Percentiles rank a stretch among this genome's conserved stretches.
phyloP scores from a whole-genome alignment of 1,140 invertebrate genomes.

The Cephus cinctus region DNA sequence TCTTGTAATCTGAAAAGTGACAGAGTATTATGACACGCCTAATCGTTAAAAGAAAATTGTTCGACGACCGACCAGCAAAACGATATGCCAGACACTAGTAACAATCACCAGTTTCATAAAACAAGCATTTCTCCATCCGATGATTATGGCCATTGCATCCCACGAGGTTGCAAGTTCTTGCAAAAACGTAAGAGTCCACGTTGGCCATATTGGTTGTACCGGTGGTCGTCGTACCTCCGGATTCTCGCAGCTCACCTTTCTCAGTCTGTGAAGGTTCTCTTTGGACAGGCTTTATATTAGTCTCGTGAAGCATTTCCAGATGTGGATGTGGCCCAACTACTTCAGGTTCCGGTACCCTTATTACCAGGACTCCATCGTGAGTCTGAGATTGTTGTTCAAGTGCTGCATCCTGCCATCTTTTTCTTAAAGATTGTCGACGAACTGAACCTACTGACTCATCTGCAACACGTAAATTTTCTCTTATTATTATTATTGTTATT shows the following conservation, averaged over 20 bases:
- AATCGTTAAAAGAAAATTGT: too few species aligned
- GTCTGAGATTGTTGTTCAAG: conserved; percentile 22
- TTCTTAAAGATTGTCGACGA: conserved; percentile 37
- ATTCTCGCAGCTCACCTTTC: conserved; percentile 46
- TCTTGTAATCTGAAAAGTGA: conserved; percentile 71
- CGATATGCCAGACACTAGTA: too few species aligned
- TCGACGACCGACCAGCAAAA: too few species aligned
- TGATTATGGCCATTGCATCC: too few species aligned
- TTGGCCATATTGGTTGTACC: too few species aligned
- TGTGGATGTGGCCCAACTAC: conserved; percentile 44
- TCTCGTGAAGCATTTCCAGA: conserved; percentile 45
- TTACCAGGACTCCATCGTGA: conserved; percentile 42
- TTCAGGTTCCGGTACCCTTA: conserved; percentile 50
- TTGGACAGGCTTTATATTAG: conserved; percentile 42
- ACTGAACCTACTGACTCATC: conserved; percentile 20
- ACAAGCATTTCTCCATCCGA: too few species aligned
- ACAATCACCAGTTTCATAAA: too few species aligned
- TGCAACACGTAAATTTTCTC: conserved; percentile 5
- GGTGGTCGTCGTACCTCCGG: too few species aligned
- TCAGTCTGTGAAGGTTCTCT: conserved; percentile 51
- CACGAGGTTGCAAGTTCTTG: too few species aligned
- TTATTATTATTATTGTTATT: too few species aligned
- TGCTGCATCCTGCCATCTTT: conserved; percentile 40
- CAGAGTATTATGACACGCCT: too few species aligned
- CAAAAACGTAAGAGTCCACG: too few species aligned